phyloP scores from a whole-genome alignment of 2,888 invertebrate genomes.

The Spialia ferax region DNA sequence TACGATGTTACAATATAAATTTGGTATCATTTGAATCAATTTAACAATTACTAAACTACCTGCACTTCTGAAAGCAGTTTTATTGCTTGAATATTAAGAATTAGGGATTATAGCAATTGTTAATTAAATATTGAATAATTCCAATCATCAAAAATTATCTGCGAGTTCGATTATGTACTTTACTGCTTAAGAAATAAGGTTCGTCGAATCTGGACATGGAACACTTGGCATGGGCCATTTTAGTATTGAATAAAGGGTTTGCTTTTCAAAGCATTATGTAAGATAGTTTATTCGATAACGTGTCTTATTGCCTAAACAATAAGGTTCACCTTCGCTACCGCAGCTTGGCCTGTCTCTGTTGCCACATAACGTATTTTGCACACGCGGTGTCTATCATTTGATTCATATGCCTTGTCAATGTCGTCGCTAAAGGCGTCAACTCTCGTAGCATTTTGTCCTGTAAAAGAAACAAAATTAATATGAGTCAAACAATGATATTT shows the following conservation, averaged over 20 bases:
- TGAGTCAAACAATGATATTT: too few relatives aligned
- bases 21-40: not conserved
- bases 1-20: not conserved
- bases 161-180: not conserved
- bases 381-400: constrained; percentile 95
- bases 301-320: constrained; percentile 26
- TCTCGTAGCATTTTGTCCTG: constrained; percentile 94
- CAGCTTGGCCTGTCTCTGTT: constrained; percentile 88
- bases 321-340: constrained; percentile 64
- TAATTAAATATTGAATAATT: not conserved
- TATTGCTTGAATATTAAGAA: too few relatives aligned
- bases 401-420: constrained; percentile 94
- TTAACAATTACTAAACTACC: not conserved
- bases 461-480: constrained; percentile 20
- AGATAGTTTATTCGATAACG: constrained; percentile 1
- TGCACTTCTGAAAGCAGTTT: not conserved
- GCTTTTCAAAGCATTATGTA: not conserved
- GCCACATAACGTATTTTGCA: constrained; percentile 95
- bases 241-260: constrained; percentile 21
- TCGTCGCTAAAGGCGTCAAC: constrained; percentile 92
- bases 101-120: not conserved
- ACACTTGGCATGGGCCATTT: constrained; percentile 25
- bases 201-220: constrained; percentile 12
- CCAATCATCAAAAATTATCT: too few relatives aligned
- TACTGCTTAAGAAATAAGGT: constrained; percentile 3